Conservation (phyloP, 2,797 vertebrate species). For the Peromyscus melanophrys region DNA sequence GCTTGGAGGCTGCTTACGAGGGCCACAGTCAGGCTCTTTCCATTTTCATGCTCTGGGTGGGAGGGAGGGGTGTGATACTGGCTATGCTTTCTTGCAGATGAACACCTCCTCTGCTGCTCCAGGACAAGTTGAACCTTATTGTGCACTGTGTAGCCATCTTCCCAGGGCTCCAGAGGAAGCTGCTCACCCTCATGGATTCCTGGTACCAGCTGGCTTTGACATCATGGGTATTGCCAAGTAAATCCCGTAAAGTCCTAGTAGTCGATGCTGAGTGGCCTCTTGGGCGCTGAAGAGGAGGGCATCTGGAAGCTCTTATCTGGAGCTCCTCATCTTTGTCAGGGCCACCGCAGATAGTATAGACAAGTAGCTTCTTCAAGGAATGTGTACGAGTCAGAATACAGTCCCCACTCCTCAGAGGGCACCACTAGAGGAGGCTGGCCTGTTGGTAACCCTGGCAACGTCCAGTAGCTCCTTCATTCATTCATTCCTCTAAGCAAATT, state of each 20-base stretch:
- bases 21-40: rapidly evolving
- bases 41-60: neutral
- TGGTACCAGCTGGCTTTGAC: slow-evolving; percentile 87
- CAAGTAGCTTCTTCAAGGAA: neutral
- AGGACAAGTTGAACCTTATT: slow-evolving; percentile 83
- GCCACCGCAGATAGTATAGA: neutral
- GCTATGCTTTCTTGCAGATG: slow-evolving; percentile 75
- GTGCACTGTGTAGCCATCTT: slow-evolving; percentile 81
- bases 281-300: neutral
- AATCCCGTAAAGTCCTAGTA: neutral
- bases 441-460: neutral
- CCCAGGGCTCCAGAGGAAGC: slow-evolving; percentile 83
- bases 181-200: slow-evolving; percentile 85
- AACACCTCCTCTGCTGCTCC: slow-evolving; percentile 83
- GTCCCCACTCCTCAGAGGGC: neutral
- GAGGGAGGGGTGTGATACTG: no score
- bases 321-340: neutral
- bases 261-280: neutral
- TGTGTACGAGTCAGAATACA: no score
- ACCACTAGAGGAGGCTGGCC: neutral
- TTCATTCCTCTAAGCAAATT: neutral
- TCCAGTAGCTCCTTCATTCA: rapidly evolving
- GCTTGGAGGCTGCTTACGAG: neutral
- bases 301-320: neutral
- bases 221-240: slow-evolving; percentile 83